Evolutionary conservation across 2,888 invertebrate species (phyloP).

Genomic region (Coenonympha glycerion): DNA sequence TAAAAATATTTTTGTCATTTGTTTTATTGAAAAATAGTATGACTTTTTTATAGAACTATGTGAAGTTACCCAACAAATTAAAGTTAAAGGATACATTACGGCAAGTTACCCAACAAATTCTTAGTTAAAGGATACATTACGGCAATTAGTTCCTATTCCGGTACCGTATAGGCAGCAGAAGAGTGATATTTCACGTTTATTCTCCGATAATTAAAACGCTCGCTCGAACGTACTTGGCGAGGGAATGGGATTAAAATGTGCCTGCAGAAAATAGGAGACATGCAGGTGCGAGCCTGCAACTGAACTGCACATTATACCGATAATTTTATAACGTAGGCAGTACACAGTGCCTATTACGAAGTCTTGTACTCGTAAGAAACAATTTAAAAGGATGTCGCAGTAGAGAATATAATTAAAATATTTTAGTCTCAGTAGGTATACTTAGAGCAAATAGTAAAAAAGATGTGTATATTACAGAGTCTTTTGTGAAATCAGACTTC

Average conservation of each 20-base stretch:
- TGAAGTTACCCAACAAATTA: too few species aligned
- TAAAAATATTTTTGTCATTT: too few species aligned
- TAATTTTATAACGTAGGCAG: constrained; percentile 17
- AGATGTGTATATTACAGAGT: too few species aligned
- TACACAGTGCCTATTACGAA: not conserved
- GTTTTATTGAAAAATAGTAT: too few species aligned
- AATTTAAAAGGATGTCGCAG: not conserved
- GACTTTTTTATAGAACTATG: too few species aligned
- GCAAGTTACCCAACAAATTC: not conserved
- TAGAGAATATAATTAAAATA: too few species aligned
- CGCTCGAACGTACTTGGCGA: constrained; percentile 31
- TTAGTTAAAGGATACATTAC: not conserved
- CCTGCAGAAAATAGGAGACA: constrained; percentile 34
- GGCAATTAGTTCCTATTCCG: not conserved
- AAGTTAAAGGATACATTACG: not conserved
- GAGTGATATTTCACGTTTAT: constrained; percentile 28
- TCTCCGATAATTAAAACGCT: constrained; percentile 49
- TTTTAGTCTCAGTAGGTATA: too few species aligned
- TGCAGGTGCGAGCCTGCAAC: constrained; percentile 38
- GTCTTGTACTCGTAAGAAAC: not conserved
- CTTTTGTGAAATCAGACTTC: too few species aligned
- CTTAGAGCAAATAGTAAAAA: too few species aligned
- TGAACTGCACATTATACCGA: constrained; percentile 19
- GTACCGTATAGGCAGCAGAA: not conserved
- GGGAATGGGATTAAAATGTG: constrained; percentile 61